Evolutionary conservation across 2,113 vertebrate genomes (phyloP), one percentile per base, ranked within the genome.

Genomic region (Collichthys lucidus): DNA sequence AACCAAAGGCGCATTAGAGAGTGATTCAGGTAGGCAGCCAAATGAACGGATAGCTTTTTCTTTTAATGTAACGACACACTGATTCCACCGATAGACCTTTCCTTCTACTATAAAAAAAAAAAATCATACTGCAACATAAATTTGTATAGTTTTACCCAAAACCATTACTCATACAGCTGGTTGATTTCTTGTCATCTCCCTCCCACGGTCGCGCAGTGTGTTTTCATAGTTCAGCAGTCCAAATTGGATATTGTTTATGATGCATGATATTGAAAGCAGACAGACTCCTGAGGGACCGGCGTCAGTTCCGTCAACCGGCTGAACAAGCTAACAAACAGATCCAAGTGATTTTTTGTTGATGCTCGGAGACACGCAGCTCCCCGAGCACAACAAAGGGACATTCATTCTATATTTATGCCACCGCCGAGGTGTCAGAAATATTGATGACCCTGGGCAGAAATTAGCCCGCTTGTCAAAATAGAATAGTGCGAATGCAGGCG

Each of bases 231-330:
- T 89, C 91, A 91, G 74, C 64, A 77, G 76, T 88, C 91, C 84
- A 90, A 90, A 92, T 87, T 92, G 92, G 84, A 92, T 86, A 89
- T 92, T 92, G 92, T 91, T 93, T 91, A 93, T 77, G 89, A 84
- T 81, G 89, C 92, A 83, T 89, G 90, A 91, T 93, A 91, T 88
- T 91, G 86, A 92, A 90, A 89, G 82, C 79, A 82, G 76, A 72
- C 87, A 83, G 60, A 77, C 82, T 91, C 91, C 85, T 17, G 74
- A 78, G 92, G 86, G 92, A 88, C 65, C 67, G 31, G 78, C 74
- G 78, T 69, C 86, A 62, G 60, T 77, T 78, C 79, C 66, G 85
- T 84, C 84, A 79, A 89, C 76, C 24, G 82, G 85, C 77, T 85
- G 89, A 93, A 85, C 79, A 87, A 91, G 89, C 77, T 79, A 88